Evolutionary conservation across 2,113 vertebrate species (phyloP).

Genomic region (Ptilonorhynchus violaceus): DNA sequence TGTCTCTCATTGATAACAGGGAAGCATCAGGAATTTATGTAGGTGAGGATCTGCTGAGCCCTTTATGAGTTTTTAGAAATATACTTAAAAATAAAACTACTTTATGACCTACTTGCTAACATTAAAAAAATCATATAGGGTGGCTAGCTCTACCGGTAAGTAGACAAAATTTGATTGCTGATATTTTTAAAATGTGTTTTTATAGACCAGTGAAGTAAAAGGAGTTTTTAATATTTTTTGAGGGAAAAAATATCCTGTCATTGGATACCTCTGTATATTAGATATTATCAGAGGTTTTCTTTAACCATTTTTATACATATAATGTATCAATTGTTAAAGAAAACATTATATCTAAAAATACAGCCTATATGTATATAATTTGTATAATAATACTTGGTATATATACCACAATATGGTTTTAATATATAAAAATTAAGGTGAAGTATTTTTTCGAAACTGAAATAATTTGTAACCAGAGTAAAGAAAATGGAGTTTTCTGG

Average conservation of each 20-base stretch:
- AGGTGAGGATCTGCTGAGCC: background rate
- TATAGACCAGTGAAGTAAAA: background rate
- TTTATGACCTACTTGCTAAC: background rate
- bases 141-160: background rate
- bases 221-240: background rate
- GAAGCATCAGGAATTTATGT: background rate
- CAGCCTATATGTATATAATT: background rate
- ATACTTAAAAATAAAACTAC: background rate
- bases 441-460: background rate
- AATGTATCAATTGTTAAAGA: background rate
- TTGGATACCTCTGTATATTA: background rate
- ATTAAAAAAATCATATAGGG: background rate
- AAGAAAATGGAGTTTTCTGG: background rate
- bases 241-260: background rate
- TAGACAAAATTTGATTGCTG: background rate
- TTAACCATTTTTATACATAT: background rate
- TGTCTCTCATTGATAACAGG: background rate
- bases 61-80: background rate
- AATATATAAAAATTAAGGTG: background rate
- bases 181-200: background rate
- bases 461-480: background rate
- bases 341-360: background rate
- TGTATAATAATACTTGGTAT: no score
- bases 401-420: background rate
- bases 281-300: background rate